Evolutionary conservation across 37 sponge, comb jelly and placozoan genomes (phyloP).

Genomic region (Chondrosia reniformis): DNA sequence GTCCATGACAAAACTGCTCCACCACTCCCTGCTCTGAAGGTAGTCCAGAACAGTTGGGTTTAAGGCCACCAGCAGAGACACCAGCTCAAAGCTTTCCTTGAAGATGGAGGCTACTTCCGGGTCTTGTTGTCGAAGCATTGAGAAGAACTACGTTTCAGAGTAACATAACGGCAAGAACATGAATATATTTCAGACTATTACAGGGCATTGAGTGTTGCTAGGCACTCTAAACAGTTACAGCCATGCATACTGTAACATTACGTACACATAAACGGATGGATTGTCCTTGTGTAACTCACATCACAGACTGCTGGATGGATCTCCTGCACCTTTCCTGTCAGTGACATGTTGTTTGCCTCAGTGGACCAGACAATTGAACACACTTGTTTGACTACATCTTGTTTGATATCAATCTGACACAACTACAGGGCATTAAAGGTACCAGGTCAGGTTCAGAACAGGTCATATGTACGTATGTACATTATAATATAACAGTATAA

Average conservation of each 20-base stretch:
- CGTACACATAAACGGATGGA: neutral
- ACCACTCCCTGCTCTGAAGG: conserved; percentile 36
- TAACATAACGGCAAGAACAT: neutral
- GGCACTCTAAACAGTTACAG: no score
- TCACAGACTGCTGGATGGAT: neutral
- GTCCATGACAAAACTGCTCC: conserved; percentile 68
- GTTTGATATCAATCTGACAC: no score
- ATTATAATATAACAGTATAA: neutral
- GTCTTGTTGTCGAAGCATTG: conserved; percentile 28
- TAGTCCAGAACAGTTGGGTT: conserved; percentile 25
- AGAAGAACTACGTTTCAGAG: conserved; percentile 66
- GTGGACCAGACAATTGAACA: neutral
- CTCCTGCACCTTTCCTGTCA: neutral
- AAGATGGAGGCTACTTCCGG: conserved; percentile 42
- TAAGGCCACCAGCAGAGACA: conserved; percentile 52
- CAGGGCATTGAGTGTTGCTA: no score
- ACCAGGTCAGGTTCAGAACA: no score
- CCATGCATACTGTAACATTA: no score
- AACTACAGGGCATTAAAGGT: no score
- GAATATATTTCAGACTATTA: neutral
- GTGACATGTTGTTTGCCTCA: conserved; percentile 1
- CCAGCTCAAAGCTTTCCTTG: conserved; percentile 26
- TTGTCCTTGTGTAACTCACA: neutral
- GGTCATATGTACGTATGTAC: neutral
- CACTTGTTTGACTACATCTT: neutral